phyloP scores from a whole-genome alignment of 2,797 vertebrate genomes.

The Hypotaenidia philippensis region DNA sequence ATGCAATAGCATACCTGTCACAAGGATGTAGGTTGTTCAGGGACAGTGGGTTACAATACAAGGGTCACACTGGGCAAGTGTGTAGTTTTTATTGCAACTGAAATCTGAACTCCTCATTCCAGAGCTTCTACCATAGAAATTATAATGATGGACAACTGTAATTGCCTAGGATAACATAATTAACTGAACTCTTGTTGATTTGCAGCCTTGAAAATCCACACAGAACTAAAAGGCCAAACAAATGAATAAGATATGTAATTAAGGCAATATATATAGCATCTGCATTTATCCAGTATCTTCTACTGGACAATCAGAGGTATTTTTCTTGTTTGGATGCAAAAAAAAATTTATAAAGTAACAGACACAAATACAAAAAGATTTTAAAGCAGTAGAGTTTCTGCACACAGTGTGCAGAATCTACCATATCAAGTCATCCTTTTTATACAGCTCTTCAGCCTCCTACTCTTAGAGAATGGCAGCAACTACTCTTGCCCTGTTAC shows the following conservation, averaged over 20 bases:
- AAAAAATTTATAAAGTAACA: not conserved
- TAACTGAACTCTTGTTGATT: constrained; percentile 10
- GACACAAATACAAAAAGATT: not conserved
- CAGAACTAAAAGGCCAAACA: constrained; percentile 27
- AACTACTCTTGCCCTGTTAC: not conserved
- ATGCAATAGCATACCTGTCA: not conserved
- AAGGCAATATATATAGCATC: not conserved
- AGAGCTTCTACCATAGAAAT: not conserved
- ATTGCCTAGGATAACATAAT: constrained; percentile 15
- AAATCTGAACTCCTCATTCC: not conserved
- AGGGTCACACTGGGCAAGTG: not conserved
- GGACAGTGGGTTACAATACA: not conserved
- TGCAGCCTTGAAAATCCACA: constrained; percentile 15
- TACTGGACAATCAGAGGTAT: not conserved
- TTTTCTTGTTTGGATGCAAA: not conserved
- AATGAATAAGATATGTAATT: not conserved
- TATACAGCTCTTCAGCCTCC: not conserved
- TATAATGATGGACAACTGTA: not conserved
- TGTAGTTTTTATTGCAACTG: not conserved
- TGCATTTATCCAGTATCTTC: not conserved
- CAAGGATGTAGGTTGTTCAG: not conserved
- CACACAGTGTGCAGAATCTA: not conserved
- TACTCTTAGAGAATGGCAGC: not conserved
- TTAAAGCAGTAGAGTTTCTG: not conserved
- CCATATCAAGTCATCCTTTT: not conserved